A percentile compares a stretch with the other conserved stretches of the same genome.
These are phyloP conservation scores for Poeciliopsis turrubarensis DNA, from an alignment of 2,113 vertebrate genomes.

Conservation along the genomic window DNA sequence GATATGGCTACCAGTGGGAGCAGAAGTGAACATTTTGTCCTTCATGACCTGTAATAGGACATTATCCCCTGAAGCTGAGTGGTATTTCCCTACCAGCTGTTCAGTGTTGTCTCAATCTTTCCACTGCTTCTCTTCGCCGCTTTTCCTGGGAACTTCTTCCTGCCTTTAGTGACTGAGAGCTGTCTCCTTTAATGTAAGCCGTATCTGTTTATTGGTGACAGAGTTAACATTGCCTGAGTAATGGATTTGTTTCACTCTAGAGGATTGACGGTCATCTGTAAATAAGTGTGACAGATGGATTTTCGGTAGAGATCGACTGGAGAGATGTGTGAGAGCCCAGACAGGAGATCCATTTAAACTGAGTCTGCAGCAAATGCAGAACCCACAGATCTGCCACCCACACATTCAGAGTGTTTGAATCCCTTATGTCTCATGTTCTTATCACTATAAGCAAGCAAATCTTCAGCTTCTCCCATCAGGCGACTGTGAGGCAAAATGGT, in stretches of 20 bases:
- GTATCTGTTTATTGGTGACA: slow-evolving; percentile 21
- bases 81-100: slow-evolving; percentile 43
- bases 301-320: slow-evolving; percentile 27
- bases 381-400: slow-evolving; percentile 19
- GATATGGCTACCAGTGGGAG: background rate
- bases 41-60: slow-evolving; percentile 6
- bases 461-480: slow-evolving; percentile 5
- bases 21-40: slow-evolving; percentile 9
- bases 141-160: slow-evolving; percentile 13
- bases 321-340: slow-evolving; percentile 7
- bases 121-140: slow-evolving; percentile 16
- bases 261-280: slow-evolving; percentile 35
- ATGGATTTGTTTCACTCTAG: slow-evolving; percentile 39
- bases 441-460: slow-evolving; percentile 13
- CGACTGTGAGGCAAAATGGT: background rate
- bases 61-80: slow-evolving; percentile 8
- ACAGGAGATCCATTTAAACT: slow-evolving; percentile 25
- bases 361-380: slow-evolving; percentile 12
- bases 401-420: slow-evolving; percentile 42
- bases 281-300: slow-evolving; percentile 49
- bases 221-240: slow-evolving; percentile 27
- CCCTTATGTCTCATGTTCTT: slow-evolving; percentile 26
- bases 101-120: slow-evolving; percentile 42
- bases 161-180: slow-evolving; percentile 6
- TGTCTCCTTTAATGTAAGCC: slow-evolving; percentile 27